These are phyloP conservation scores for Typhlomys cinereus DNA, from an alignment of 2,113 vertebrate species.

Conservation along the genomic window DNA sequence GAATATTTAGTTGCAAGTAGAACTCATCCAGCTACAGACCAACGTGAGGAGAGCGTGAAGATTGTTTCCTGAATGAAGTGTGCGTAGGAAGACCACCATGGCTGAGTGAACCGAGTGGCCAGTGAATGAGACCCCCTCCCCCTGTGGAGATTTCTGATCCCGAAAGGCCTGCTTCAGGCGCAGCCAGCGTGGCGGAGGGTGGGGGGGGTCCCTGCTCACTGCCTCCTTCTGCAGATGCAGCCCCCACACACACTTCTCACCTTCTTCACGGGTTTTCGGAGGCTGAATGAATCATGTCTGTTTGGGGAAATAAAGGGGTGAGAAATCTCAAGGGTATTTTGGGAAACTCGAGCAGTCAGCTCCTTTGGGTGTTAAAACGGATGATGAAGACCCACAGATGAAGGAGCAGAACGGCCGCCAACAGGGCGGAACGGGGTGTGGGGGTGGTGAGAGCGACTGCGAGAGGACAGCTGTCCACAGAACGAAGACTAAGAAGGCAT, in stretches of 20 bases:
- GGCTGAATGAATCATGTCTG: background rate
- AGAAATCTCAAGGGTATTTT: conserved; percentile 30
- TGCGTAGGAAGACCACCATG: too few species aligned
- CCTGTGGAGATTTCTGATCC: fast-evolving
- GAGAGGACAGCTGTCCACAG: fast-evolving
- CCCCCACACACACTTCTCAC: background rate
- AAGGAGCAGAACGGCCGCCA: background rate
- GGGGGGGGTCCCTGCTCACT: too few species aligned
- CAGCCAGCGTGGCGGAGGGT: too few species aligned
- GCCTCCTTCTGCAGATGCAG: too few species aligned
- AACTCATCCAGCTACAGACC: too few species aligned
- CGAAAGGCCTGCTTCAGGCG: too few species aligned
- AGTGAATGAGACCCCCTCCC: too few species aligned
- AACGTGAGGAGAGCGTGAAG: background rate
- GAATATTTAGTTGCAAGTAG: background rate
- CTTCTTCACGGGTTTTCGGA: background rate
- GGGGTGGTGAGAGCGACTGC: too few species aligned
- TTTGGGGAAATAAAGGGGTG: background rate
- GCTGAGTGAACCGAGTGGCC: too few species aligned
- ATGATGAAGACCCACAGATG: background rate
- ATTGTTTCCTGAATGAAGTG: too few species aligned
- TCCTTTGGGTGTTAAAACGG: background rate
- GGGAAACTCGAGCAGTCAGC: conserved; percentile 26
- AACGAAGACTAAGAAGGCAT: background rate
- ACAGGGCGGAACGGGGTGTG: too few species aligned